A percentile compares a stretch with the other conserved stretches of the same genome.
Conservation (phyloP, 2,113 vertebrate species). For the Actinemys pallida region DNA sequence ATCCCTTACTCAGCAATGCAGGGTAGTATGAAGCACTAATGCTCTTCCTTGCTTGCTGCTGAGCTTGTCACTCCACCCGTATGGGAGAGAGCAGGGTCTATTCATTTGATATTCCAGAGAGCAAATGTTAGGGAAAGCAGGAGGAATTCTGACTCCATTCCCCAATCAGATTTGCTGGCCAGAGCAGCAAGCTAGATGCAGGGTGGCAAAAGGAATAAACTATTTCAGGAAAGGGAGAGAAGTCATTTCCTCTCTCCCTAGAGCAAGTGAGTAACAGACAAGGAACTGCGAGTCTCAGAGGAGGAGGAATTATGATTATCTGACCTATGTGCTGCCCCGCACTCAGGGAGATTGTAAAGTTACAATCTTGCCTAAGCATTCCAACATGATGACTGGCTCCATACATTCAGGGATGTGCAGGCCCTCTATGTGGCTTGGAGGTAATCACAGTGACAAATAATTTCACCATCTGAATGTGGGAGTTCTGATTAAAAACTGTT, state of each 20-base stretch:
- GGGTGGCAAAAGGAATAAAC: not conserved
- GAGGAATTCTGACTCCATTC: not conserved
- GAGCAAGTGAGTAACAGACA: not conserved
- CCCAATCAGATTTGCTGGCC: accelerated
- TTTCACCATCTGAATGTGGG: not conserved
- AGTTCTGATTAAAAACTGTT: not conserved
- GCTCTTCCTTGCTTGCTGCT: not conserved
- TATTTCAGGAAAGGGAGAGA: not conserved
- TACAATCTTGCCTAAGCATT: not conserved
- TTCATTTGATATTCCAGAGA: not conserved
- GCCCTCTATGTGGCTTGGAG: accelerated
- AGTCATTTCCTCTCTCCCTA: not conserved
- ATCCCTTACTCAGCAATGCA: not conserved
- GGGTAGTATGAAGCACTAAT: not conserved
- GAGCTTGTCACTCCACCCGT: not conserved
- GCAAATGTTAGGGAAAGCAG: not conserved
- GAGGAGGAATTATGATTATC: not conserved
- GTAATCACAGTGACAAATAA: accelerated
- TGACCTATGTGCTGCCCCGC: not conserved
- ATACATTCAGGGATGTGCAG: accelerated
- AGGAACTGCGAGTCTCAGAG: not conserved
- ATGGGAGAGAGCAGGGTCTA: not conserved
- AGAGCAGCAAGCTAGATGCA: not conserved
- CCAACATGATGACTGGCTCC: not conserved
- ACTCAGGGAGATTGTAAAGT: not conserved